Conservation (phyloP, 2,113 vertebrate genomes). For the Galbula dea region DNA sequence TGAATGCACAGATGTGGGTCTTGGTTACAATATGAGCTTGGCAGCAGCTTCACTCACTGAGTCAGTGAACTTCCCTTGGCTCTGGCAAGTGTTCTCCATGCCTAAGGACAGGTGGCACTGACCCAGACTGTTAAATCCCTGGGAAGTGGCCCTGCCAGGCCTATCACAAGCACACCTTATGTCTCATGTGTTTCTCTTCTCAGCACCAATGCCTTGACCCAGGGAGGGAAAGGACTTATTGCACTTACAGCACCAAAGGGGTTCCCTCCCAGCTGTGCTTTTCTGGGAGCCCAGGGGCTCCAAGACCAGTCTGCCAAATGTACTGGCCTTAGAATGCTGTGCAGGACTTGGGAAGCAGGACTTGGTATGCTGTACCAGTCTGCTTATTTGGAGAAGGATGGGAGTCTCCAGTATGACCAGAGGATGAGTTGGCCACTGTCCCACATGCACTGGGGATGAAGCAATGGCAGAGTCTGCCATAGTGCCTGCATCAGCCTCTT, state of each 20-base stretch:
- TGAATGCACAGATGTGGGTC: not conserved
- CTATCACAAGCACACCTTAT: not conserved
- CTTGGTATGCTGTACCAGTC: accelerated
- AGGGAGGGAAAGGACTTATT: not conserved
- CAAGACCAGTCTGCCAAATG: not conserved
- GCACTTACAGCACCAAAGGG: not conserved
- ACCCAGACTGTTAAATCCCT: not conserved
- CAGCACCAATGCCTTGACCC: not conserved
- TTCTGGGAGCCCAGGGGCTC: not conserved
- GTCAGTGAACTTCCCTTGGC: not conserved
- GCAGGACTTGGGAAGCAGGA: not conserved
- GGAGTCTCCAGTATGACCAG: not conserved
- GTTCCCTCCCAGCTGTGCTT: not conserved
- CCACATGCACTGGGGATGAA: not conserved
- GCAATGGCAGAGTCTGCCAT: not conserved
- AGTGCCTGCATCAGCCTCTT: not conserved
- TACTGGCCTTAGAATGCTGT: not conserved
- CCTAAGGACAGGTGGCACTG: not conserved
- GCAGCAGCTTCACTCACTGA: not conserved
- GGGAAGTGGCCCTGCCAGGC: not conserved
- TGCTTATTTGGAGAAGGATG: not conserved
- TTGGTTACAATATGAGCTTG: accelerated
- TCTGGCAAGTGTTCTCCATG: not conserved
- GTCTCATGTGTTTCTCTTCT: accelerated
- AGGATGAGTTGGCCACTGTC: not conserved